Evolutionary conservation across 1,140 invertebrate species (phyloP).

Genomic region (Cecropterus lyciades): DNA sequence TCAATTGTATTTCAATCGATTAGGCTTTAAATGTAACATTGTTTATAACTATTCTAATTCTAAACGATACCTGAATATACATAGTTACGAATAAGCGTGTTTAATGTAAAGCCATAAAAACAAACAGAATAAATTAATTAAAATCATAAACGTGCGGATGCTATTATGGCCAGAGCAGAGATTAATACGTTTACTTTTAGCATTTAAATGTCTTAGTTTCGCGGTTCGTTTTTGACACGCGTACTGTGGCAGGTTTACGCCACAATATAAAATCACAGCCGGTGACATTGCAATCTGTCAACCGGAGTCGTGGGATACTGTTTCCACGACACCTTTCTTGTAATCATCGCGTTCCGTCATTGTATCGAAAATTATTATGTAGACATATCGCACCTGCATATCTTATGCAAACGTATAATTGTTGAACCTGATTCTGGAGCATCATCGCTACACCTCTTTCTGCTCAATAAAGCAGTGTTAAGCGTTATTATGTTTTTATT

Average conservation of each 20-base stretch:
- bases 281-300: slow-evolving; percentile 51
- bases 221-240: slow-evolving; percentile 26
- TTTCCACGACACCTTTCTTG: not conserved
- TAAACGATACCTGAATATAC: not conserved
- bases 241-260: slow-evolving; percentile 27
- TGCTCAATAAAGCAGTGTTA: too few species aligned
- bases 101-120: slow-evolving; percentile 9
- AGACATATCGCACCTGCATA: too few species aligned
- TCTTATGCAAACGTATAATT: too few species aligned
- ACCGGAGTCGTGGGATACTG: slow-evolving; percentile 34
- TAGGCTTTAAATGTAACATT: slow-evolving; percentile 17
- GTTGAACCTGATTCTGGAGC: too few species aligned
- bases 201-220: slow-evolving; percentile 19
- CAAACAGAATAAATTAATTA: slow-evolving; percentile 19
- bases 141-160: slow-evolving; percentile 14
- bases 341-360: not conserved
- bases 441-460: too few species aligned
- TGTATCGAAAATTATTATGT: not conserved
- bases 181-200: slow-evolving; percentile 17
- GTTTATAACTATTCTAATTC: not conserved
- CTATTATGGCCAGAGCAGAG: slow-evolving; percentile 2
- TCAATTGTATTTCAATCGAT: slow-evolving; percentile 28
- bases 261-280: slow-evolving; percentile 32
- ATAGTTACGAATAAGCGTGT: not conserved
- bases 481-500: too few species aligned